A percentile compares a stretch with the other conserved stretches of the same genome.
Conservation (phyloP, 2,797 vertebrate species). For the Bradypus variegatus region DNA sequence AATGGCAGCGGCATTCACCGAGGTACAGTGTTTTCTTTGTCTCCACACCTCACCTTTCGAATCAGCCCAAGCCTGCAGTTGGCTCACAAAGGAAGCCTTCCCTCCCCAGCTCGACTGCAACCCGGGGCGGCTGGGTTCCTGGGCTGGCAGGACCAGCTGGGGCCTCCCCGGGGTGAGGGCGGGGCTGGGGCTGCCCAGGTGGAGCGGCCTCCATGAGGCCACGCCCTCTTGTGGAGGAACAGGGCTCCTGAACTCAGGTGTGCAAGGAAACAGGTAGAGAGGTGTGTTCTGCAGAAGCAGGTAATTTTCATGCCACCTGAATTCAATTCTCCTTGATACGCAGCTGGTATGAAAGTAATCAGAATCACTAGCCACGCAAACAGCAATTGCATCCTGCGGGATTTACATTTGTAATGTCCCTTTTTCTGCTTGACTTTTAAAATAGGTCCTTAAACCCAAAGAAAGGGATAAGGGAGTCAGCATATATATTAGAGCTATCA, state of each 20-base stretch:
- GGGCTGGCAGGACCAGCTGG: background rate
- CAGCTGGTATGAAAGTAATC: rapidly evolving
- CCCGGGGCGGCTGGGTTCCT: background rate
- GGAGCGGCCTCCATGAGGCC: rapidly evolving
- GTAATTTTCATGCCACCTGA: rapidly evolving
- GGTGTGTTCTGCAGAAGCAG: background rate
- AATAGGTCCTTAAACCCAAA: background rate
- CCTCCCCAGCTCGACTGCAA: background rate
- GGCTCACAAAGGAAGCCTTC: background rate
- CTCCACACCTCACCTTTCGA: background rate
- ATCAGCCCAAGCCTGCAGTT: background rate
- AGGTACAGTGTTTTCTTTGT: background rate
- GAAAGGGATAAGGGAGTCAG: too few relatives aligned
- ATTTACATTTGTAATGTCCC: rapidly evolving
- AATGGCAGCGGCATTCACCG: background rate
- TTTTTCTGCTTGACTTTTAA: background rate
- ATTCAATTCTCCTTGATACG: background rate
- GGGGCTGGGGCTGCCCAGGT: background rate
- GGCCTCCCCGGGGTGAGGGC: background rate
- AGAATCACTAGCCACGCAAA: background rate
- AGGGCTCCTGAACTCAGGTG: background rate
- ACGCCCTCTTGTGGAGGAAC: slow-evolving; percentile 44
- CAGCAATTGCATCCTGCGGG: rapidly evolving
- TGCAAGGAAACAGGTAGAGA: background rate
- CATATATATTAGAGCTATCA: background rate